Conservation (phyloP, 2,797 vertebrate species). For the Lepilemur ruficaudatus region DNA sequence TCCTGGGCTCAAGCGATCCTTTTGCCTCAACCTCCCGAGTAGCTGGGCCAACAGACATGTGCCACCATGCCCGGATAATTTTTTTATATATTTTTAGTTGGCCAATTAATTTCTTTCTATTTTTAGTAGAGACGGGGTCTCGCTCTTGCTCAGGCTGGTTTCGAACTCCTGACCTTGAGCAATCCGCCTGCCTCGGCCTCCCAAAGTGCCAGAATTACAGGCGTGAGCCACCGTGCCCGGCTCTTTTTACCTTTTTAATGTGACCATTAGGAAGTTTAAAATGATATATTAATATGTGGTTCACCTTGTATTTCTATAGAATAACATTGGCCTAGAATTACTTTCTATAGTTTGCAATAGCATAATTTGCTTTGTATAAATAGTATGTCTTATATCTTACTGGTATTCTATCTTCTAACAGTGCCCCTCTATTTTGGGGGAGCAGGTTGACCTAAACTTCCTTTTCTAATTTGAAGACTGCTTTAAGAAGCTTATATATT, state of each 20-base stretch:
- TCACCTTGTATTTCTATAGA: not conserved
- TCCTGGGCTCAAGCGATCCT: too few relatives aligned
- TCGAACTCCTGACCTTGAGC: too few relatives aligned
- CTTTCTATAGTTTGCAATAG: not conserved
- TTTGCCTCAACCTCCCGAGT: too few relatives aligned
- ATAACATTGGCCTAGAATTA: not conserved
- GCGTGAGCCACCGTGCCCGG: too few relatives aligned
- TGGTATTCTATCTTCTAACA: not conserved
- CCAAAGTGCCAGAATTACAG: too few relatives aligned
- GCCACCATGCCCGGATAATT: too few relatives aligned
- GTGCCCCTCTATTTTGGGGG: not conserved
- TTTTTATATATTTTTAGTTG: too few relatives aligned
- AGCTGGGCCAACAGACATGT: too few relatives aligned
- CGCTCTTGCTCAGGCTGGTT: too few relatives aligned
- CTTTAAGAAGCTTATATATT: not conserved
- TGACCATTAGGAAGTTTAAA: not conserved
- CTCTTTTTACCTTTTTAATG: not conserved
- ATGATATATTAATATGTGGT: not conserved
- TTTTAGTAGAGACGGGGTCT: too few relatives aligned
- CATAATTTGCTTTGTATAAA: not conserved
- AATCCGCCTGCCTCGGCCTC: not conserved
- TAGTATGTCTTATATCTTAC: not conserved
- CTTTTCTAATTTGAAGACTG: not conserved
- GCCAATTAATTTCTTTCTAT: too few relatives aligned
- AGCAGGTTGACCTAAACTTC: not conserved